Evolutionary conservation across 2,888 invertebrate species (phyloP).

Genomic region (Ochropacha duplaris): DNA sequence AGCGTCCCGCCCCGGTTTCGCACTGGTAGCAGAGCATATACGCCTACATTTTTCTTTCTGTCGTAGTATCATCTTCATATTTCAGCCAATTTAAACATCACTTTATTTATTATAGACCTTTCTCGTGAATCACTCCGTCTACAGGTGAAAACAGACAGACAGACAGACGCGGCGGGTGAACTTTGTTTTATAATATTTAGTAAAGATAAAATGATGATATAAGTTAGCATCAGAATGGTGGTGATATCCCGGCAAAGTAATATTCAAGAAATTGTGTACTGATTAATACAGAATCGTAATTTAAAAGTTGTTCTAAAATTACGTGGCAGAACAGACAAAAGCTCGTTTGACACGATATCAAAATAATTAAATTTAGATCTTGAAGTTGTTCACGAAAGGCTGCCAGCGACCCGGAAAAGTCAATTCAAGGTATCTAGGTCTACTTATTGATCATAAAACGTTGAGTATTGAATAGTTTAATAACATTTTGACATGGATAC

Average conservation of each 20-base stretch:
- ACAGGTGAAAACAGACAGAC: too few relatives aligned
- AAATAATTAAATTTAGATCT: background rate
- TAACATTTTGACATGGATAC: background rate
- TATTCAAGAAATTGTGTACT: background rate
- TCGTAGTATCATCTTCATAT: too few relatives aligned
- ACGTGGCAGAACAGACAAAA: background rate
- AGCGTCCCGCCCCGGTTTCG: too few relatives aligned
- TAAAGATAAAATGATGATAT: too few relatives aligned
- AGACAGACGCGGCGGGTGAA: too few relatives aligned
- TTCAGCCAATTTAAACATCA: too few relatives aligned
- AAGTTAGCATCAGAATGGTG: background rate
- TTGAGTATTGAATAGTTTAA: background rate
- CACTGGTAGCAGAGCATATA: too few relatives aligned
- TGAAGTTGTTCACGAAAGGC: background rate
- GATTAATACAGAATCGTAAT: background rate
- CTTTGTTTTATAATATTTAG: background rate
- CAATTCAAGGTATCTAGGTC: background rate
- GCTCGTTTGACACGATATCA: background rate
- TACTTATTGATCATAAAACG: constrained; percentile 4
- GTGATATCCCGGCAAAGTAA: background rate
- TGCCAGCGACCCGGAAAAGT: background rate
- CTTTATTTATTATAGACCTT: too few relatives aligned
- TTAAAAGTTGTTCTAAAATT: background rate
- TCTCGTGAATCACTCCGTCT: too few relatives aligned
- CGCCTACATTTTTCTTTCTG: too few relatives aligned